Conservation (phyloP, 2,888 invertebrate species). For the Adineta ricciae region DNA sequence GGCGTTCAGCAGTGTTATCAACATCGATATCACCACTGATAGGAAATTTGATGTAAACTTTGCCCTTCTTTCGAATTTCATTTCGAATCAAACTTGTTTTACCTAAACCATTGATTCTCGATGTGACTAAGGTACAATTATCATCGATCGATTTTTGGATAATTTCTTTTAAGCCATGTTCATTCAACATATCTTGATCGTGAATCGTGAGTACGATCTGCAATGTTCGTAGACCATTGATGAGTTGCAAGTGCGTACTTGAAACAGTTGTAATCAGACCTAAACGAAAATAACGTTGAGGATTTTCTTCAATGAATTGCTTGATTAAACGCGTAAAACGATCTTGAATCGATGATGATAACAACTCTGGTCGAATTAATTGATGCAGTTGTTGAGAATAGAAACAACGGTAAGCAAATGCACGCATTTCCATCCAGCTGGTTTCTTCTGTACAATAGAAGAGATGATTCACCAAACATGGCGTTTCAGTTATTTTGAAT, state of each 20-base stretch:
- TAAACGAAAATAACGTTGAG: constrained; percentile 2
- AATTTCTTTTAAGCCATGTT: neutral
- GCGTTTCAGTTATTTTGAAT: neutral
- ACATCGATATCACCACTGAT: constrained; percentile 5
- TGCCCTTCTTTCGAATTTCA: neutral
- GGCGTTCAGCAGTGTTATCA: neutral
- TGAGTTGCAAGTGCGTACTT: neutral
- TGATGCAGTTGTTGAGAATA: neutral
- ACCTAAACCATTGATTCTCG: neutral
- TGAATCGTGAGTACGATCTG: neutral
- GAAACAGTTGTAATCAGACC: neutral
- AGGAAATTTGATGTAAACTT: neutral
- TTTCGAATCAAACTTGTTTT: neutral
- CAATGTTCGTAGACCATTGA: neutral
- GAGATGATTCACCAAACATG: neutral
- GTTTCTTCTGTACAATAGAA: constrained; percentile 17
- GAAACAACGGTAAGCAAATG: constrained; percentile 11
- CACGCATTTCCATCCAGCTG: constrained; percentile 1
- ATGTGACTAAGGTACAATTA: neutral
- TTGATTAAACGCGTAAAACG: neutral
- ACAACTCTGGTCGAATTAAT: constrained; percentile 11
- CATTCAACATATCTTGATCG: constrained; percentile 7
- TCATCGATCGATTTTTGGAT: neutral
- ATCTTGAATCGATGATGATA: neutral
- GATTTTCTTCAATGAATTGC: neutral